Conservation (phyloP, 2,113 vertebrate species). For the Himantopus leucocephalus region DNA sequence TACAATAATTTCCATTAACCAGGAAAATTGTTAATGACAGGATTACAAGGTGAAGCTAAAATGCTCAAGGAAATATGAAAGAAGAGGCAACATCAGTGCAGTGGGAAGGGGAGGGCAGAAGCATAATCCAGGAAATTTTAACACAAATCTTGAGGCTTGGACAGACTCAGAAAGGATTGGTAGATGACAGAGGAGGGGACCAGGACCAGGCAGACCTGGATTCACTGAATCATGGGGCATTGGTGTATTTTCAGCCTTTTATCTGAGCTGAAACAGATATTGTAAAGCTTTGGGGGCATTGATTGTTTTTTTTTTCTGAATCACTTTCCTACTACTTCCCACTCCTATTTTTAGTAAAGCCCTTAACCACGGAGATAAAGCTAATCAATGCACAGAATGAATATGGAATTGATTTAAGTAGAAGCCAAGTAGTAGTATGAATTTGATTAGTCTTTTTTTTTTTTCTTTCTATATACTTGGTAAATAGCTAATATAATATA, state of each 20-base stretch:
- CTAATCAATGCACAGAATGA: conserved; percentile 14
- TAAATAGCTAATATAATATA: background rate
- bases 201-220: background rate
- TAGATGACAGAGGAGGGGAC: background rate
- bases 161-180: background rate
- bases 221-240: background rate
- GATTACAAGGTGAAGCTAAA: background rate
- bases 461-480: background rate
- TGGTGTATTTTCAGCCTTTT: background rate
- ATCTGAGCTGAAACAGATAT: background rate
- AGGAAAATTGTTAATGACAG: background rate
- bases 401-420: background rate
- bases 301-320: background rate
- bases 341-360: conserved; percentile 32
- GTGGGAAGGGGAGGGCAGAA: background rate
- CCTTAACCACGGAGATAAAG: conserved; percentile 25
- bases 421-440: background rate
- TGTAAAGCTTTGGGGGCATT: background rate
- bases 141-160: background rate
- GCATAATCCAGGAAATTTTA: background rate
- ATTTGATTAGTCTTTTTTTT: background rate
- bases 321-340: background rate
- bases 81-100: background rate
- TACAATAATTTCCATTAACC: too few relatives aligned
- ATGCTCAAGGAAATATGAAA: background rate